Evolutionary conservation across 1,140 invertebrate species (phyloP).

Genomic region (Orchesella cincta): DNA sequence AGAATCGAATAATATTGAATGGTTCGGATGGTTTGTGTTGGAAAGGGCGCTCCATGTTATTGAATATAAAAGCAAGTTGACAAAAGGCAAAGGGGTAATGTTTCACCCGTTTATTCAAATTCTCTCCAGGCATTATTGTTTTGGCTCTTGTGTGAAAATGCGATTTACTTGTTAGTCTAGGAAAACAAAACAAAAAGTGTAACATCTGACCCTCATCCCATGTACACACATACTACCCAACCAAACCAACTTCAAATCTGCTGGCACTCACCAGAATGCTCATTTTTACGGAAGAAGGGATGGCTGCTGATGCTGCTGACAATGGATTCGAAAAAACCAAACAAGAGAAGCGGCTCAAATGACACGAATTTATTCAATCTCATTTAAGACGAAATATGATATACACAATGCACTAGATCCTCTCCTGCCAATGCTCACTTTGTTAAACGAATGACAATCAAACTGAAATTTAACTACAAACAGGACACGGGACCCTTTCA

Average conservation of each 20-base stretch:
- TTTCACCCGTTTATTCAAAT: conserved; percentile 21
- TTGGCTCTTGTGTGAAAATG: conserved; percentile 23
- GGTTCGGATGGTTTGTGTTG: too few relatives aligned
- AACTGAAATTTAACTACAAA: background rate
- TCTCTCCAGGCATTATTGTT: conserved; percentile 1
- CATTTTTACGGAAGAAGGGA: conserved; percentile 1
- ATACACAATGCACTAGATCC: too few relatives aligned
- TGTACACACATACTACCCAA: background rate
- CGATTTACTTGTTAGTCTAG: conserved; percentile 19
- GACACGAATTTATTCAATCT: conserved; percentile 13
- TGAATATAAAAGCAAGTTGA: background rate
- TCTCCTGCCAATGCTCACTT: too few relatives aligned
- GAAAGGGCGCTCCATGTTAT: too few relatives aligned
- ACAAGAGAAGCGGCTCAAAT: background rate
- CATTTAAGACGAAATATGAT: conserved; percentile 16
- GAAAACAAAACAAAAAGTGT: conserved; percentile 16
- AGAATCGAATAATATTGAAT: too few relatives aligned
- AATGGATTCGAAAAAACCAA: background rate
- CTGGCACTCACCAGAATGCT: background rate
- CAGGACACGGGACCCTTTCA: background rate
- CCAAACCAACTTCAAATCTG: too few relatives aligned
- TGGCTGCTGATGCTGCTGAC: background rate
- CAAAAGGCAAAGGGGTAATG: background rate
- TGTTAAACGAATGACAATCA: background rate
- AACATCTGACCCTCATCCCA: conserved; percentile 12